Evolutionary conservation across 2,113 vertebrate genomes (phyloP), one percentile per base, ranked within the genome.

Genomic region (Mirza zaza): DNA sequence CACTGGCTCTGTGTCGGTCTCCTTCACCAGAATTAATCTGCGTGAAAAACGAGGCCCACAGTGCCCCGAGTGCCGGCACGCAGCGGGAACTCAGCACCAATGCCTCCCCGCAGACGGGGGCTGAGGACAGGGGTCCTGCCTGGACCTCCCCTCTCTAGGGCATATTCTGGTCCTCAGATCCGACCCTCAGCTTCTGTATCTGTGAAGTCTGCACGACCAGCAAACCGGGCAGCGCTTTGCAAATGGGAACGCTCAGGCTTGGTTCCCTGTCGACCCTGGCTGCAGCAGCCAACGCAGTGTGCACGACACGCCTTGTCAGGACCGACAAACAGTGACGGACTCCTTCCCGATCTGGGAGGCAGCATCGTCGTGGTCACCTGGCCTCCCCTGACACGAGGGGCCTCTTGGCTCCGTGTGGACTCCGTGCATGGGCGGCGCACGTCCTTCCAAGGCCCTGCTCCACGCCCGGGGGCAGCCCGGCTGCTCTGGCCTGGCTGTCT

Each of bases 131-230:
- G 57, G 25, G 15, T 14, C 4, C 1, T 6, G 32, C 29, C 42
- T 13, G 21, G 20, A 11, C 13, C 20, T 9, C 4, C 0, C 0
- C 2, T 39, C 57, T 48, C 70, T 1, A 12, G 42, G 3, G 18
- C n/a, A 34, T 32, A 7, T 27, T 36, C 21, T 2, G 13, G 8
- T 55, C 23, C 57, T 45, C 3, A 9, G 34, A 10, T 2, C 12
- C 1, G 0, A 0, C 4, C 55, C 39, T 13, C 14, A 0, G 32
- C 20, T 2, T 25, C 73, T 10, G 7, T 15, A 0, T 13, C 36
- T 0, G 0, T 18, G 8, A 27, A 57, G 36, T 27, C 75, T 42
- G 34, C 17, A 32, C 9, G 0, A 2, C 14, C 7, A 0, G 0
- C 11, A 45, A 25, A 1, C 39, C 6, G 3, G 20, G 39, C 27